Conservation (phyloP, 2,113 vertebrate genomes). For the Pimephales promelas region DNA sequence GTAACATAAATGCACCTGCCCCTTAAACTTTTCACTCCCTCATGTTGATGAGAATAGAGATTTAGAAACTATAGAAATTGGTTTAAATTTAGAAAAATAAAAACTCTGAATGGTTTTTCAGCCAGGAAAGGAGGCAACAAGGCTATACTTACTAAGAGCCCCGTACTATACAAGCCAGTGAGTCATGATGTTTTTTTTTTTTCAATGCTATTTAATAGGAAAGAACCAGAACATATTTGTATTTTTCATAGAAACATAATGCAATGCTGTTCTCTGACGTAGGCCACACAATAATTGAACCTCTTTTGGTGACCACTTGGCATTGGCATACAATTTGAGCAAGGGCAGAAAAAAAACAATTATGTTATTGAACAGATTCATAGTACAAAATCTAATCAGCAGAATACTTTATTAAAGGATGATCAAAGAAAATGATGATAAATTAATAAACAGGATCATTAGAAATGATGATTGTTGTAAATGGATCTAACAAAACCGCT, state of each 20-base stretch:
- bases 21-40: not conserved
- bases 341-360: constrained; percentile 52
- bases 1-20: not conserved
- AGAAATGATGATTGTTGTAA: not conserved
- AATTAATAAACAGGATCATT: constrained; percentile 1
- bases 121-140: not conserved
- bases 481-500: constrained; percentile 4
- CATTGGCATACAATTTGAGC: constrained; percentile 43
- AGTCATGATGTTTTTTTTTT: constrained; percentile 40
- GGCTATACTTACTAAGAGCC: constrained; percentile 22
- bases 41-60: not conserved
- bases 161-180: constrained; percentile 8
- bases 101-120: constrained; percentile 16
- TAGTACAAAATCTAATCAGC: constrained; percentile 33
- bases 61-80: not conserved
- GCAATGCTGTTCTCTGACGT: constrained; percentile 20
- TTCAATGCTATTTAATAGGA: constrained; percentile 36
- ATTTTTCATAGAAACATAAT: constrained; percentile 32
- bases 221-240: constrained; percentile 16
- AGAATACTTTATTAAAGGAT: constrained; percentile 20
- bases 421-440: constrained; percentile 33
- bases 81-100: constrained; percentile 37
- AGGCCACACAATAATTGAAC: constrained; percentile 31
- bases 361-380: constrained; percentile 44
- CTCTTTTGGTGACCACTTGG: constrained; percentile 49